These are phyloP conservation scores for Heterotis niloticus DNA, from an alignment of 2,113 vertebrate genomes.

Conservation along the genomic window DNA sequence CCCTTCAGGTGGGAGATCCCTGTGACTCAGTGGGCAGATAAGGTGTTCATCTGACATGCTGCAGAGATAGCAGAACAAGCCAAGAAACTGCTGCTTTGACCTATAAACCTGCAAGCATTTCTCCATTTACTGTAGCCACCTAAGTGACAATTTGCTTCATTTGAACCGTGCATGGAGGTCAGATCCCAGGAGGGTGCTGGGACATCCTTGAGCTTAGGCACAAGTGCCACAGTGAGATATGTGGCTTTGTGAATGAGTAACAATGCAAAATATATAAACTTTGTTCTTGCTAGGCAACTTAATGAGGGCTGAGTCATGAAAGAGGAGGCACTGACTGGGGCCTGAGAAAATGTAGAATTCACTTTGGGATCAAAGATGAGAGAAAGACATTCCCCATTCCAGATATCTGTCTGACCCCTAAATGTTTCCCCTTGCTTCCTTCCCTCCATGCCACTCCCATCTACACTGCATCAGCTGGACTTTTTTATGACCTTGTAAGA, in stretches of 20 bases:
- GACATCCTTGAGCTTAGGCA: neutral
- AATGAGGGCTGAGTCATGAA: neutral
- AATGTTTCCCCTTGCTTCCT: neutral
- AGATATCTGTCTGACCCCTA: constrained; percentile 2
- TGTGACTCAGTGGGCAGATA: too few relatives aligned
- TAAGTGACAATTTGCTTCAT: too few relatives aligned
- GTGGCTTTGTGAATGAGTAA: neutral
- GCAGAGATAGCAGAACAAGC: neutral
- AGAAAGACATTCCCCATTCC: neutral
- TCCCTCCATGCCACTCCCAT: neutral
- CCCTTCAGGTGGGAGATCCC: too few relatives aligned
- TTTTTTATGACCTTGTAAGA: too few relatives aligned
- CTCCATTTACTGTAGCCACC: neutral
- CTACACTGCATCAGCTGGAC: too few relatives aligned
- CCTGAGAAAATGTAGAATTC: neutral
- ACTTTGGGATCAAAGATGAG: too few relatives aligned
- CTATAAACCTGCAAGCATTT: too few relatives aligned
- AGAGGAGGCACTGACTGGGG: neutral
- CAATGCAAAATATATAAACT: neutral
- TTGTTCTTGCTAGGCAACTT: neutral
- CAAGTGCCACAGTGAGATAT: neutral
- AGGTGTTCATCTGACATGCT: too few relatives aligned
- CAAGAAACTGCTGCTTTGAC: too few relatives aligned
- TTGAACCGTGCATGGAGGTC: neutral
- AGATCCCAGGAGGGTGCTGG: neutral